phyloP scores from a whole-genome alignment of 2,888 invertebrate genomes.

The Campoletis raptor region DNA sequence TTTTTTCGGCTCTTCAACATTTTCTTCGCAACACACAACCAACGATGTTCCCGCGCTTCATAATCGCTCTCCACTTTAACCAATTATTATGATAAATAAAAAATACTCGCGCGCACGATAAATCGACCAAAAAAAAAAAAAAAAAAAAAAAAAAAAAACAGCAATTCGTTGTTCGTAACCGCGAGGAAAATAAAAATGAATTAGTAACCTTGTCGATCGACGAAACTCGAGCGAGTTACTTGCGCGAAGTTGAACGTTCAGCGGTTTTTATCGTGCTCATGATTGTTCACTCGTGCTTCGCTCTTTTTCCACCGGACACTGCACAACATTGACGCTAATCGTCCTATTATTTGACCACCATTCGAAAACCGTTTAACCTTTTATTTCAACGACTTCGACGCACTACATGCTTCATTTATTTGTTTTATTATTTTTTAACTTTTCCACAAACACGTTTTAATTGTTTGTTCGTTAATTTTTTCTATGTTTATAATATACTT shows the following conservation, averaged over 20 bases:
- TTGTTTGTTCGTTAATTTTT: neutral
- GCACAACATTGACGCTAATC: neutral
- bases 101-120: neutral
- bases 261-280: neutral
- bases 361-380: neutral
- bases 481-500: neutral
- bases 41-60: neutral
- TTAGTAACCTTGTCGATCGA: neutral
- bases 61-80: neutral
- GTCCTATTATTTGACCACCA: conserved; percentile 2
- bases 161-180: neutral
- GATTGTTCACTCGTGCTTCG: neutral
- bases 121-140: neutral
- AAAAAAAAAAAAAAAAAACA: neutral
- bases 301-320: neutral
- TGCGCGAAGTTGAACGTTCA: neutral
- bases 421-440: neutral
- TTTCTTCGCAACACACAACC: neutral
- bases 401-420: neutral
- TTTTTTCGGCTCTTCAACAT: neutral
- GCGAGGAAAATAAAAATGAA: neutral
- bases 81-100: neutral
- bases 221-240: neutral
- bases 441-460: neutral
- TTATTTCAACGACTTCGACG: neutral